A percentile compares a stretch with the other conserved stretches of the same genome.
Conservation (phyloP, 1,140 invertebrate genomes). For the Drosophila neocordata region DNA sequence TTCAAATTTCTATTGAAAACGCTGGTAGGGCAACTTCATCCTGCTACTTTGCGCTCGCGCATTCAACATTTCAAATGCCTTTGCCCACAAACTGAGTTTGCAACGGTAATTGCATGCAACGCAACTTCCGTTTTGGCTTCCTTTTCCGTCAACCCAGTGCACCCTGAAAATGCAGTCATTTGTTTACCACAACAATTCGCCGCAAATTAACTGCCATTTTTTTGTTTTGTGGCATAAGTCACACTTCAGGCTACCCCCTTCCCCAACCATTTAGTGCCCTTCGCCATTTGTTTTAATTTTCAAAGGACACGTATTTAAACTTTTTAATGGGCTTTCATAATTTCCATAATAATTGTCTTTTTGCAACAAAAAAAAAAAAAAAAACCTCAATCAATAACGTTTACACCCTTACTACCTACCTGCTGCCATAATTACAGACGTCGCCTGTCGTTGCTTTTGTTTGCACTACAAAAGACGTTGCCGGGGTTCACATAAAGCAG, state of each 20-base stretch:
- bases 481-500: constrained; percentile 59
- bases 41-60: not conserved
- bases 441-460: constrained; percentile 53
- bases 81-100: not conserved
- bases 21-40: not conserved
- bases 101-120: constrained; percentile 3
- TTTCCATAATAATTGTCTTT: constrained; percentile 50
- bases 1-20: not conserved
- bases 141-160: not conserved
- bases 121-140: constrained; percentile 2
- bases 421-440: constrained; percentile 66
- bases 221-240: too few species aligned
- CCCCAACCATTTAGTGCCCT: not conserved
- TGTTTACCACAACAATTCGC: constrained; percentile 5
- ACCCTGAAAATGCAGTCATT: not conserved
- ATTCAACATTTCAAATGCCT: not conserved
- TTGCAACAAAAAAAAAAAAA: constrained; percentile 43
- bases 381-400: constrained; percentile 60
- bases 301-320: constrained; percentile 24
- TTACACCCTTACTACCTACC: constrained; percentile 16
- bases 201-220: not conserved
- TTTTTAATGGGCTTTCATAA: constrained; percentile 46
- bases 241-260: not conserved
- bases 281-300: not conserved
- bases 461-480: constrained; percentile 70